Conservation (phyloP, 2,113 vertebrate species). For the Grus americana region DNA sequence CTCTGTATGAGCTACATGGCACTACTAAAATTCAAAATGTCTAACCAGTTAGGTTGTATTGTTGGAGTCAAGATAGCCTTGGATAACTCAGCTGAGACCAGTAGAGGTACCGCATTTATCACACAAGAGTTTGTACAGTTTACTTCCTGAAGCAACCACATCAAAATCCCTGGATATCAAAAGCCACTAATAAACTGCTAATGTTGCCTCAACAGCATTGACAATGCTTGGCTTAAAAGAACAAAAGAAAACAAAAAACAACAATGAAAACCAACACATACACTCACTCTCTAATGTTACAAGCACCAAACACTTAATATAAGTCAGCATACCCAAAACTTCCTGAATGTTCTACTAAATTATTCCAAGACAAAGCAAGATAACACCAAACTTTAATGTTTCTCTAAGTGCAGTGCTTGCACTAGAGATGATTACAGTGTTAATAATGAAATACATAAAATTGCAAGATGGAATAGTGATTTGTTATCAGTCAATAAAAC, state of each 20-base stretch:
- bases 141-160: neutral
- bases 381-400: neutral
- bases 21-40: neutral
- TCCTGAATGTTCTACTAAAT: neutral
- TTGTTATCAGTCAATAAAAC: neutral
- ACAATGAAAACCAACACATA: neutral
- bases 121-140: neutral
- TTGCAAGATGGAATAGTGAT: neutral
- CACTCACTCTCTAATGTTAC: neutral
- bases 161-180: neutral
- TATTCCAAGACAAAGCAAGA: neutral
- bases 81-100: neutral
- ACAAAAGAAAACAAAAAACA: neutral
- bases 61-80: neutral
- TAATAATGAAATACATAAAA: neutral
- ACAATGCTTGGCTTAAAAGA: neutral
- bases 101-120: neutral
- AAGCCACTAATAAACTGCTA: neutral
- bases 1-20: neutral
- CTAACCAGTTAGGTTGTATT: neutral
- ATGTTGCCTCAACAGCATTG: neutral
- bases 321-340: rapidly evolving
- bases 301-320: neutral
- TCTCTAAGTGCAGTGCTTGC: neutral
- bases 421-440: neutral